phyloP scores from a whole-genome alignment of 2,113 vertebrate genomes.

The Eulemur rufifrons region DNA sequence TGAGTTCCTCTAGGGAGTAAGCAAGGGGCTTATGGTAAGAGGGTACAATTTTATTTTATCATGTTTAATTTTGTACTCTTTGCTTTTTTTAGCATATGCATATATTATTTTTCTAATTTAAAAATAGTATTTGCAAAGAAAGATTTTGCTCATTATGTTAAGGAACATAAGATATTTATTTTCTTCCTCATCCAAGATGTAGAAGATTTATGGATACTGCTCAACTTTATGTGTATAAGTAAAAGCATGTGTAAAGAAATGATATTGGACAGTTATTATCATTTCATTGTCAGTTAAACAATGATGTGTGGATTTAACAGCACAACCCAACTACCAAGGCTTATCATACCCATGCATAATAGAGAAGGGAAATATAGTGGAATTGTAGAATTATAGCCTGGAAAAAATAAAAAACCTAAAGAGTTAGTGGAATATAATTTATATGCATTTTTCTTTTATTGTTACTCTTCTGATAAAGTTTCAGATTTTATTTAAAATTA shows the following conservation, averaged over 20 bases:
- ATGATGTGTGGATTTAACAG: not conserved
- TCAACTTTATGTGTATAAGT: not conserved
- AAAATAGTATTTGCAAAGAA: not conserved
- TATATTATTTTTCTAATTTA: not conserved
- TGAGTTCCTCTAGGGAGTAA: not conserved
- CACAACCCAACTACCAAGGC: not conserved
- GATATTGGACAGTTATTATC: not conserved
- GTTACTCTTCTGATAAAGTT: not conserved
- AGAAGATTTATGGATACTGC: not conserved
- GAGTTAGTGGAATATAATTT: not conserved
- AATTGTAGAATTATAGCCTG: not conserved
- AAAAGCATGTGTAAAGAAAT: not conserved
- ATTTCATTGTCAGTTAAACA: not conserved
- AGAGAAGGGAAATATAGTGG: not conserved
- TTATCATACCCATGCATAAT: not conserved
- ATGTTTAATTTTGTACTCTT: not conserved
- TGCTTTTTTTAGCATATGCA: not conserved
- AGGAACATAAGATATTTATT: not conserved
- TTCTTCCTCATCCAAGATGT: not conserved
- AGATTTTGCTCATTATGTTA: not conserved
- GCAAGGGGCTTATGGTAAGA: not conserved
- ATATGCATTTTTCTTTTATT: constrained; percentile 18
- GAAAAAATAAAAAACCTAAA: not conserved
- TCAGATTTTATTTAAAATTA: constrained; percentile 21
- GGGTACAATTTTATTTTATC: not conserved